These are phyloP conservation scores for Tokudaia tokunoshimensis DNA, from an alignment of 2,797 vertebrate species.

Conservation along the genomic window DNA sequence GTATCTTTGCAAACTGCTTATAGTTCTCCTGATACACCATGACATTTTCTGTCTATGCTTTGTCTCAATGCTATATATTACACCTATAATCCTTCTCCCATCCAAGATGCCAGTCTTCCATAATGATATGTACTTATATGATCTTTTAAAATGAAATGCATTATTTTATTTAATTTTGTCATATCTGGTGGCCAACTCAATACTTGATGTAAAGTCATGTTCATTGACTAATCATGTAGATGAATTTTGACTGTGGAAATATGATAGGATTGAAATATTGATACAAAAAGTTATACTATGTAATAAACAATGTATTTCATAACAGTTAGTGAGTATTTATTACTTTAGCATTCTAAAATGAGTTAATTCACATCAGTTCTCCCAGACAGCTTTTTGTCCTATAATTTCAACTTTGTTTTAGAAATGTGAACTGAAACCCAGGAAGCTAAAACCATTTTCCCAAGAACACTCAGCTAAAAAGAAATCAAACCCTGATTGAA, in stretches of 20 bases:
- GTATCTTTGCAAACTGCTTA: not conserved
- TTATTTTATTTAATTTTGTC: not conserved
- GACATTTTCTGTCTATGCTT: not conserved
- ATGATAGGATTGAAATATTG: conserved; percentile 22
- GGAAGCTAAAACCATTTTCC: not conserved
- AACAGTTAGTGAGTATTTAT: not conserved
- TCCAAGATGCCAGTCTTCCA: not conserved
- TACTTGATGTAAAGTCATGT: not conserved
- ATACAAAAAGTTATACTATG: not conserved
- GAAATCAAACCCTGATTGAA: not conserved
- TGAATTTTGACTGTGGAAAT: not conserved
- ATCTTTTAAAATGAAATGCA: not conserved
- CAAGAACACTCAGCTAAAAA: not conserved
- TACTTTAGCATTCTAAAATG: not conserved
- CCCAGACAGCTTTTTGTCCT: not conserved
- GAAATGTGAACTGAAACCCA: not conserved
- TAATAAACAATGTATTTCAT: not conserved
- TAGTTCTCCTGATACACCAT: not conserved
- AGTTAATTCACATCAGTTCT: not conserved
- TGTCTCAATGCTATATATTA: not conserved
- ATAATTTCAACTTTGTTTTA: conserved; percentile 38
- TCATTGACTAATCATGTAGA: not conserved
- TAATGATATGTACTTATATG: not conserved
- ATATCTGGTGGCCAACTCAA: not conserved
- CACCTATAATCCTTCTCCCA: not conserved